Evolutionary conservation across 2,888 invertebrate genomes (phyloP).

Genomic region (Athalia cordata): DNA sequence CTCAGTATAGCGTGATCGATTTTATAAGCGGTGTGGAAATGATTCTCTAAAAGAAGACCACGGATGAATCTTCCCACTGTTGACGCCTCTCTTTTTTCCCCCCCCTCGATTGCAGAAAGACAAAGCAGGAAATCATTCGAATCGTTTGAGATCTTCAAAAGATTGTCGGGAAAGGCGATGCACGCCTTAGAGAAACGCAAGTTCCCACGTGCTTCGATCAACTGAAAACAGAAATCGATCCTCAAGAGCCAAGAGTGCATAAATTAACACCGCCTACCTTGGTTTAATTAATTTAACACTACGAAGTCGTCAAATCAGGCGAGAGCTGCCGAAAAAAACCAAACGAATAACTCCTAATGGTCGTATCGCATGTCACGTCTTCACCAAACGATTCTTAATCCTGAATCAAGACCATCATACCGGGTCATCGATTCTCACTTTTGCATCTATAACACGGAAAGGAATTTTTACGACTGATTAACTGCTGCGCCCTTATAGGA

Average conservation of each 20-base stretch:
- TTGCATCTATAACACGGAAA: no score
- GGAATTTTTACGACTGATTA: no score
- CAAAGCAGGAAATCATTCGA: conserved; percentile 34
- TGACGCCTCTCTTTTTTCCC: conserved; percentile 7
- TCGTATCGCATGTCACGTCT: conserved; percentile 10
- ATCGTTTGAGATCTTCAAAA: conserved; percentile 17
- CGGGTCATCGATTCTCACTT: not conserved
- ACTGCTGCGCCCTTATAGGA: no score
- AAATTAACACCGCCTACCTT: conserved; percentile 42
- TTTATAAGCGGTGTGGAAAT: no score
- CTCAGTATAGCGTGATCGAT: no score
- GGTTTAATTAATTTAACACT: conserved; percentile 38
- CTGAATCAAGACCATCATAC: not conserved
- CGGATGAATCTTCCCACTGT: not conserved
- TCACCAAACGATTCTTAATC: conserved; percentile 28
- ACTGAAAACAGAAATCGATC: conserved; percentile 41
- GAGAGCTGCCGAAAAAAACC: not conserved
- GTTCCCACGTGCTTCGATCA: conserved; percentile 20
- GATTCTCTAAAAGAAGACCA: no score
- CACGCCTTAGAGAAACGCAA: not conserved
- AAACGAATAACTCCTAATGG: conserved; percentile 10
- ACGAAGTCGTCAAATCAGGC: conserved; percentile 32
- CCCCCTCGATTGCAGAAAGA: conserved; percentile 13
- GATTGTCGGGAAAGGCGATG: not conserved
- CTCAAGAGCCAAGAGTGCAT: conserved; percentile 27